These are phyloP conservation scores for Silurus glanis DNA, from an alignment of 2,113 vertebrate species.

Conservation along the genomic window DNA sequence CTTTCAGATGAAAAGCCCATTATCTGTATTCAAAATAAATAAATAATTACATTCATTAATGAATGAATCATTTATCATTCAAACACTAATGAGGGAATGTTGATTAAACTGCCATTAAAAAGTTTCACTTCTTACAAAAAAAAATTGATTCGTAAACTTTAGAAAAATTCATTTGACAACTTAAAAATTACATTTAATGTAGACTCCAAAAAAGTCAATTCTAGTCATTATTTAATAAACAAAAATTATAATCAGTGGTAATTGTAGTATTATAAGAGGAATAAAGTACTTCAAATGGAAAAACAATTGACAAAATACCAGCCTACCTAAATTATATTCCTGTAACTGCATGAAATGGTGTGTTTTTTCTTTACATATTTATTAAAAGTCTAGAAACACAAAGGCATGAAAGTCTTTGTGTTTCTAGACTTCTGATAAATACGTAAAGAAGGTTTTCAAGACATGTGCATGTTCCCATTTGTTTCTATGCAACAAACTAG, in stretches of 20 bases:
- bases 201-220: not conserved
- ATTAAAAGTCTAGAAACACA: no score
- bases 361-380: not conserved
- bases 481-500: no score
- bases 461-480: no score
- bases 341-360: not conserved
- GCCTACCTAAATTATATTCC: not conserved
- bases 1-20: slow-evolving; percentile 88
- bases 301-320: not conserved
- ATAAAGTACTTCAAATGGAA: not conserved
- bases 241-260: not conserved
- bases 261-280: not conserved
- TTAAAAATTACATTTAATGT: not conserved
- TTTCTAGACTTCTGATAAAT: no score
- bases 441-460: no score
- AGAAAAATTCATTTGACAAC: not conserved
- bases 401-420: no score
- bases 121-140: no score
- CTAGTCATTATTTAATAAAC: not conserved
- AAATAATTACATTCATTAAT: no score
- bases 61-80: not conserved
- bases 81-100: not conserved
- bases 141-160: no score
- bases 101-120: not conserved
- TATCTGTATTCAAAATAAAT: slow-evolving; percentile 66